Base-by-base conservation (phyloP, 2,113 vertebrate genomes). In the Passer montanus region DNA sequence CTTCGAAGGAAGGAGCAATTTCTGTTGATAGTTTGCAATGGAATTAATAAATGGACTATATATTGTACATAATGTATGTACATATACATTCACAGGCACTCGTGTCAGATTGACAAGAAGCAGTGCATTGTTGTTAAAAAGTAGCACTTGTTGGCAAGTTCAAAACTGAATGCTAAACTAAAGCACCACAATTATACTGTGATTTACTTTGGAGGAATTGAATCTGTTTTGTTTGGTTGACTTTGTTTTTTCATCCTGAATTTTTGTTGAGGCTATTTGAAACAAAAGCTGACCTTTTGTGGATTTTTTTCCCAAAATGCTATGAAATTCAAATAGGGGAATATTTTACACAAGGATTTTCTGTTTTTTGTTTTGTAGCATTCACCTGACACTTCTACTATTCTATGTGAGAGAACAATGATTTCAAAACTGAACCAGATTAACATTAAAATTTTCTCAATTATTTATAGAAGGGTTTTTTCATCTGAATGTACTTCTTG, bases 381-480 rank as follows among this genome's bases (percentile, higher is more conserved):
- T 56, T 85, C 13, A 33, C 24, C 9, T 74, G 15, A 4, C 6
- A 27, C 30, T 70, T 89, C 66, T 87, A 3, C 16, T 47, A 0
- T 46, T 66, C 30, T 88, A 23, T 47, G 15, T 94, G 49, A 50
- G 44, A 84, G 24, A 76, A 24, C 13, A 90, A 20, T 56, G 9
- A 69, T 83, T 94, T 84, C 44, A 94, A 94, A 94, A 49, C 58
- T 41, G 64, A 55, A 92, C 33, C 33, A 81, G 43, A 87, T 84
- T 62, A n/a, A 20, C 18, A 30, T 43, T 11, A 60, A 31, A 4
- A 55, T 92, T 69, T 95, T 92, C 77, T 92, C n/a, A 68, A 4
- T 24, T 50, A 8, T 14, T 88, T 47, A 30, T 31, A 77, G 11
- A 79, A 44, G 41, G 7, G 7, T 23, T 73, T 94, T 89, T 91